Base-by-base conservation (phyloP, 2,888 invertebrate genomes). In the Dryadula phaetusa region DNA sequence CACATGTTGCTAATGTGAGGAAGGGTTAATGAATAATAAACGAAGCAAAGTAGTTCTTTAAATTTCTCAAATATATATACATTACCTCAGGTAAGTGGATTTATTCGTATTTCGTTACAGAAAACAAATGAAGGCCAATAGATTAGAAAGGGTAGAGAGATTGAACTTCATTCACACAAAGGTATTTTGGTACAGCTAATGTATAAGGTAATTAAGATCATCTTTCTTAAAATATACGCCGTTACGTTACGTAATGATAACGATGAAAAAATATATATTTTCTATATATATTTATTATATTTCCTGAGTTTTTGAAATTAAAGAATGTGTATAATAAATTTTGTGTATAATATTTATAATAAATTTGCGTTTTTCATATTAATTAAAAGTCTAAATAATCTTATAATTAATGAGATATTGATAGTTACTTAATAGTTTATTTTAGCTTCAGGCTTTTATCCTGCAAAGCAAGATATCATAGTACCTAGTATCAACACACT, bases 41-140 rank as follows among this genome's bases (percentile, higher is more conserved):
- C 12, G 22, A 44, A 2, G 1, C 18, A 60, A 60, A 44, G 3
- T 32, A 32, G 58, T 28, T 44, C 8, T 40, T 22, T 40, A 56
- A 40, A 56, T 44, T 18, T 44, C 5, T 60, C 16, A 32, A 60
- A 60, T 28, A 18, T 16, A 1, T 6, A 18, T 20, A 61, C 3
- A 12, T 8, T 7, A 32, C 32, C 32, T 10, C 2, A 3, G 10
- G 28, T 63, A 53, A 63, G 44, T 40, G 28, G 18, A 53, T 63
- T 5, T 32, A 28, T n/a, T n/a, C n/a, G n/a, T n/a, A n/a, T 46
- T 64, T 58, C 14, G 42, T 53, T 20, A 52, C 40, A 42, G 28
- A 47, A 56, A 47, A 58, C 56, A 56, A 64, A 58, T 64, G 56
- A 64, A 47, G 46, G 22, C 34, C 37, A 47, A 40, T 56, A 46